Evolutionary conservation across 2,888 invertebrate genomes (phyloP).

Genomic region (Eupelmus urozonus): DNA sequence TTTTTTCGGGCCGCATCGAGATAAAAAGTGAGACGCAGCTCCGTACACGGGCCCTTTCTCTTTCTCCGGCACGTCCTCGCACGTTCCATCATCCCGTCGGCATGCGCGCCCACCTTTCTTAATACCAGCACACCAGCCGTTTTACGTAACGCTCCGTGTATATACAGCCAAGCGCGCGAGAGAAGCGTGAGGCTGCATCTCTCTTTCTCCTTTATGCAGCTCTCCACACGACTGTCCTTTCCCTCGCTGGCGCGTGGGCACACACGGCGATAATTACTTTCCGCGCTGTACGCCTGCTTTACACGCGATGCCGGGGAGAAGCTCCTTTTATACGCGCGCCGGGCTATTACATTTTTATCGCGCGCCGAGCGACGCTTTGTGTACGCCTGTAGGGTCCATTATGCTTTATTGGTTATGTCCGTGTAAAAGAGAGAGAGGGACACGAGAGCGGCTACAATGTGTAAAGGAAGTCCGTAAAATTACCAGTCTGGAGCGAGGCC

Average conservation of each 20-base stretch:
- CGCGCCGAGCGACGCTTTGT: background rate
- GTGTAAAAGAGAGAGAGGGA: background rate
- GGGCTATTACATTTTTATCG: slow-evolving; percentile 46
- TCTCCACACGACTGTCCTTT: background rate
- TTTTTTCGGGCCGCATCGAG: background rate
- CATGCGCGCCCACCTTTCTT: slow-evolving; percentile 29
- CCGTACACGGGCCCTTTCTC: slow-evolving; percentile 17
- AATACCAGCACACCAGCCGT: slow-evolving; percentile 24
- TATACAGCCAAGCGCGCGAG: background rate
- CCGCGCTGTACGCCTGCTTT: background rate
- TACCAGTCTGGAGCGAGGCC: too few relatives aligned
- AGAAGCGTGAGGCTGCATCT: slow-evolving; percentile 6
- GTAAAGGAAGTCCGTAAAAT: background rate
- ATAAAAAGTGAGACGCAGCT: too few relatives aligned
- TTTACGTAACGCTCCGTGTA: slow-evolving; percentile 34
- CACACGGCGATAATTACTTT: slow-evolving; percentile 43
- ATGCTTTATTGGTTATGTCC: slow-evolving; percentile 30
- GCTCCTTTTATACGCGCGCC: slow-evolving; percentile 1
- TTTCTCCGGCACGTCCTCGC: slow-evolving; percentile 8
- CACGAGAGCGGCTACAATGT: background rate
- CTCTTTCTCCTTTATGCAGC: background rate
- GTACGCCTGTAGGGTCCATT: slow-evolving; percentile 4
- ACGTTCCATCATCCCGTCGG: slow-evolving; percentile 36
- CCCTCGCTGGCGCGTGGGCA: slow-evolving; percentile 13
- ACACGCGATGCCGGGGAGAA: too few relatives aligned